Conservation (phyloP, 2,888 invertebrate genomes). For the Helleia helle region DNA sequence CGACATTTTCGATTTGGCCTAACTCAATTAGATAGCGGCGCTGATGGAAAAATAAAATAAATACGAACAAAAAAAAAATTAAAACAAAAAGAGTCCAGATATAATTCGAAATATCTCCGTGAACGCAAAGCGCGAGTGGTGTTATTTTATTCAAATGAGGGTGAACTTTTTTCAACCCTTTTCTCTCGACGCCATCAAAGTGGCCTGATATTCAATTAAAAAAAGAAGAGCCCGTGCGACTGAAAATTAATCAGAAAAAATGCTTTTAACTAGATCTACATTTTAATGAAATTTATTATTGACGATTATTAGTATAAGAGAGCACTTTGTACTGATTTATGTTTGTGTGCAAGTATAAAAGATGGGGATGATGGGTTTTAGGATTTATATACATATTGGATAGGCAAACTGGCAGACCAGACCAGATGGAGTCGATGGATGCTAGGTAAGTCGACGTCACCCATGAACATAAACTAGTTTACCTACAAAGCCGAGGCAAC, state of each 20-base stretch:
- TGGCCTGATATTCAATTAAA: constrained; percentile 75
- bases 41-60: constrained; percentile 74
- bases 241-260: constrained; percentile 75
- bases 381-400: too few species aligned
- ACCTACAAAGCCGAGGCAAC: too few species aligned
- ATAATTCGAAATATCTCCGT: constrained; percentile 75
- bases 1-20: constrained; percentile 73
- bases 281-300: constrained; percentile 74
- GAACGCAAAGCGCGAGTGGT: constrained; percentile 74
- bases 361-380: too few species aligned
- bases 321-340: constrained; percentile 49
- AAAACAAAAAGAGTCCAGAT: constrained; percentile 69
- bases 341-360: constrained; percentile 5
- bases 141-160: constrained; percentile 75
- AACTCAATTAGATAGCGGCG: constrained; percentile 71
- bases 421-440: too few species aligned
- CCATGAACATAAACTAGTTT: too few species aligned
- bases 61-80: constrained; percentile 68
- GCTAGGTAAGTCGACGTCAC: too few species aligned
- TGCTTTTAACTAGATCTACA: constrained; percentile 75
- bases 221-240: constrained; percentile 68
- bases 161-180: constrained; percentile 70
- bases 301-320: constrained; percentile 68
- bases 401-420: too few species aligned
- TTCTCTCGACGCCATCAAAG: constrained; percentile 68